Evolutionary conservation across 2,113 vertebrate species (phyloP).

Genomic region (Eulemur macaco): DNA sequence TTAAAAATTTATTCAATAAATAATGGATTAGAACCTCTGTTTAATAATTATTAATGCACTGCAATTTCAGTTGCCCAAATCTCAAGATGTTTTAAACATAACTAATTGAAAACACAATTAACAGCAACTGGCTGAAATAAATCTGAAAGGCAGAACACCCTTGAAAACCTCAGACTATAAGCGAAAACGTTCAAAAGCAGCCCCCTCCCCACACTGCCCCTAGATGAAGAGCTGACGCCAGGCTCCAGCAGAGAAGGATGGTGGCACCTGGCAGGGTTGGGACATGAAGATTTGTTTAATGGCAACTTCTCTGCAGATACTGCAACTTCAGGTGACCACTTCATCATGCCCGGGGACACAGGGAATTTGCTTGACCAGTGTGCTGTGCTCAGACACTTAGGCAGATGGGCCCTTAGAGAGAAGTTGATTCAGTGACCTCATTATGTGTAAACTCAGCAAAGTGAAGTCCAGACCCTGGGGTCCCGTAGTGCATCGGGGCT

Average conservation of each 20-base stretch:
- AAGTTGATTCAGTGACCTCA: neutral
- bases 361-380: neutral
- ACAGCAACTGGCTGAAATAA: slow-evolving; percentile 74
- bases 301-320: neutral
- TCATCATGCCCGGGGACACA: neutral
- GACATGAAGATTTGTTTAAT: neutral
- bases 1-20: slow-evolving; percentile 82
- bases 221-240: neutral
- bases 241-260: neutral
- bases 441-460: neutral
- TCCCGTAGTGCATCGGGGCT: neutral
- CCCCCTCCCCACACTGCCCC: neutral
- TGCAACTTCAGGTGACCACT: slow-evolving; percentile 6
- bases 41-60: slow-evolving; percentile 81
- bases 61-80: slow-evolving; percentile 78
- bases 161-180: slow-evolving; percentile 60
- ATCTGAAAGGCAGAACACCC: slow-evolving; percentile 75
- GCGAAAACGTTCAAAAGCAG: slow-evolving; percentile 16
- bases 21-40: slow-evolving; percentile 80
- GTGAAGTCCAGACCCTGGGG: neutral
- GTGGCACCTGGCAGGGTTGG: neutral
- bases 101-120: slow-evolving; percentile 82
- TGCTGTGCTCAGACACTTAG: neutral
- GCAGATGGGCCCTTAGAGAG: neutral
- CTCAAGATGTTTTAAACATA: slow-evolving; percentile 80